These are phyloP conservation scores for Brienomyrus brachyistius DNA, from an alignment of 2,113 vertebrate species.

Conservation along the genomic window DNA sequence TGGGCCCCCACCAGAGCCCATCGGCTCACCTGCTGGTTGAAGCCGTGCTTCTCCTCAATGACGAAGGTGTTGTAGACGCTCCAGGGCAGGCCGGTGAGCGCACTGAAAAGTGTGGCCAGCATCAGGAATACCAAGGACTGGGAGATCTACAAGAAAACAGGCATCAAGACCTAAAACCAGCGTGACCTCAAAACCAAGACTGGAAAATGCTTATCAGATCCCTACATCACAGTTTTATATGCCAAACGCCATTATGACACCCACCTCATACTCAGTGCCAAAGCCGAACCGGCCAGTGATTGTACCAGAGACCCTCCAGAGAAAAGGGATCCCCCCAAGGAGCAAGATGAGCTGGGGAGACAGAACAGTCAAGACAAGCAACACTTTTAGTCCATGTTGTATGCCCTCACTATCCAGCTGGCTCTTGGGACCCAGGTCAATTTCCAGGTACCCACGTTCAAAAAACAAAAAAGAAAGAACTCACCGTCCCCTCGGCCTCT, in stretches of 20 bases:
- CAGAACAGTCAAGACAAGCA: not conserved
- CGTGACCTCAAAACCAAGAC: not conserved
- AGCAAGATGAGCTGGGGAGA: constrained; percentile 81
- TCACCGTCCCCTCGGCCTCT: constrained; percentile 89
- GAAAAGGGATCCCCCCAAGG: constrained; percentile 88
- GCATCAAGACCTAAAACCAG: not conserved
- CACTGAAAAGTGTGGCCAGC: constrained; percentile 89
- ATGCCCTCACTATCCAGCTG: not conserved
- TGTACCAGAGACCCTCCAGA: constrained; percentile 78
- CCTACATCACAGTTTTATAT: not conserved
- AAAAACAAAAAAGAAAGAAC: constrained; percentile 34
- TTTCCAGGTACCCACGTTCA: not conserved
- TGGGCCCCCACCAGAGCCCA: not conserved
- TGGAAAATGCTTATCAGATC: not conserved
- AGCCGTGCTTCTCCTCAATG: constrained; percentile 96
- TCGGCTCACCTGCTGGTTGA: constrained; percentile 87
- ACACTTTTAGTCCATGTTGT: not conserved
- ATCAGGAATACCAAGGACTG: constrained; percentile 85
- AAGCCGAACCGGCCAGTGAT: constrained; percentile 72
- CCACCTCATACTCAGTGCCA: constrained; percentile 80
- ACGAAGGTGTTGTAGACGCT: constrained; percentile 94
- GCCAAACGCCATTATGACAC: not conserved
- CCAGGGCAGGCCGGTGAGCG: constrained; percentile 90
- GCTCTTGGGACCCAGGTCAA: not conserved
- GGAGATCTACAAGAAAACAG: constrained; percentile 61